phyloP scores from a whole-genome alignment of 2,888 invertebrate genomes.

The Agrochola circellaris region DNA sequence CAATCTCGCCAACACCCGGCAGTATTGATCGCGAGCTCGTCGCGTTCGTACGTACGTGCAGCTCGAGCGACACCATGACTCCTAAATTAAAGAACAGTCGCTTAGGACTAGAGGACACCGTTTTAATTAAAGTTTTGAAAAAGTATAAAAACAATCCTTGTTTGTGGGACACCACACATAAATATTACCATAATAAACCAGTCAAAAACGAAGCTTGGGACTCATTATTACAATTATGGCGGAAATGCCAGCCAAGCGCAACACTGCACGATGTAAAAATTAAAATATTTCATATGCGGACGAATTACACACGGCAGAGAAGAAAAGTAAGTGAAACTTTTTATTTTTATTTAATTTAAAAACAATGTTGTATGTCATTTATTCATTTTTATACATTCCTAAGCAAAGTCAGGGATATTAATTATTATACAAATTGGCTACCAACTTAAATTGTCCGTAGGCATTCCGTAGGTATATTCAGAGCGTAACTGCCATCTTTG shows the following conservation, averaged over 20 bases:
- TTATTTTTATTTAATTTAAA: background rate
- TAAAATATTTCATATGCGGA: conserved; percentile 62
- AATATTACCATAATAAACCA: conserved; percentile 47
- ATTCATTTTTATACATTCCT: background rate
- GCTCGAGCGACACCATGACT: conserved; percentile 18
- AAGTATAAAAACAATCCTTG: conserved; percentile 46
- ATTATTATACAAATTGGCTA: background rate
- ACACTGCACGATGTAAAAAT: conserved; percentile 50
- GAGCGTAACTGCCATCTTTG: background rate
- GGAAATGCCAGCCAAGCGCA: conserved; percentile 34
- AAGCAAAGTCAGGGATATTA: background rate
- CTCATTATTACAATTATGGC: conserved; percentile 51
- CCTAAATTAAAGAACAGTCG: background rate
- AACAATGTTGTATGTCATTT: background rate
- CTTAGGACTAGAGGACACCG: conserved; percentile 34
- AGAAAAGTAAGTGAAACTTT: conserved; percentile 59
- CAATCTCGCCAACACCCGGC: conserved; percentile 6
- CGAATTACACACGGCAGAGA: conserved; percentile 60
- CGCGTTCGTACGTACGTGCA: conserved; percentile 3
- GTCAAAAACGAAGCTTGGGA: conserved; percentile 39
- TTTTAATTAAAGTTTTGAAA: conserved; percentile 50
- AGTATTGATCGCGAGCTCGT: conserved; percentile 38
- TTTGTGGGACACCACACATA: conserved; percentile 58
- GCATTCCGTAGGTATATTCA: no score
- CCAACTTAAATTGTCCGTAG: no score